Evolutionary conservation across 2,113 vertebrate genomes (phyloP).

Genomic region (Rhabdomys dilectus): DNA sequence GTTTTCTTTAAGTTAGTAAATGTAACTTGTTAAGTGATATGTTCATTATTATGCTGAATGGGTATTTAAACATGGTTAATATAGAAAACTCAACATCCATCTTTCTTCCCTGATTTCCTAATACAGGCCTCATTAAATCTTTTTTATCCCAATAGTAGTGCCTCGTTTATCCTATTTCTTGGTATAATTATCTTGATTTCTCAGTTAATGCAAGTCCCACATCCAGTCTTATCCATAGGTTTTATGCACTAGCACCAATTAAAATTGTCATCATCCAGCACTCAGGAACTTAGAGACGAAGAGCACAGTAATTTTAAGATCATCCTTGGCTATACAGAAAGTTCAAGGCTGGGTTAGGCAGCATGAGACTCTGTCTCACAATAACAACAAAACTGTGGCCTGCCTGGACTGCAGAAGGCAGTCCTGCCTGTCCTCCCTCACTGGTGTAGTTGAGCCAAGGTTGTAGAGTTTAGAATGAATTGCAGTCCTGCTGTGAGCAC

Average conservation of each 20-base stretch:
- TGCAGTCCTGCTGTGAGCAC: neutral
- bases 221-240: neutral
- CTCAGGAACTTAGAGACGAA: neutral
- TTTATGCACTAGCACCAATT: neutral
- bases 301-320: neutral
- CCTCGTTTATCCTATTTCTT: neutral
- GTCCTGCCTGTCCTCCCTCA: neutral
- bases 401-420: neutral
- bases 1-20: slow-evolving; percentile 35
- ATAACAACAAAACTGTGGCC: neutral
- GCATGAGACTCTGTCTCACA: neutral
- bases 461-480: too few species aligned
- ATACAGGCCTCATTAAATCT: neutral
- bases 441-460: too few species aligned
- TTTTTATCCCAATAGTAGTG: neutral
- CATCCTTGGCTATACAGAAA: neutral
- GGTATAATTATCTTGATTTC: neutral
- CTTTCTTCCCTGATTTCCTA: neutral
- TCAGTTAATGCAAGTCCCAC: neutral
- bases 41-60: neutral
- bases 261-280: neutral
- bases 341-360: neutral
- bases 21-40: neutral
- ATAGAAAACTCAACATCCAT: neutral
- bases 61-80: neutral